Base-by-base conservation (phyloP, 2,113 vertebrate genomes). In the Anoplopoma fimbria region DNA sequence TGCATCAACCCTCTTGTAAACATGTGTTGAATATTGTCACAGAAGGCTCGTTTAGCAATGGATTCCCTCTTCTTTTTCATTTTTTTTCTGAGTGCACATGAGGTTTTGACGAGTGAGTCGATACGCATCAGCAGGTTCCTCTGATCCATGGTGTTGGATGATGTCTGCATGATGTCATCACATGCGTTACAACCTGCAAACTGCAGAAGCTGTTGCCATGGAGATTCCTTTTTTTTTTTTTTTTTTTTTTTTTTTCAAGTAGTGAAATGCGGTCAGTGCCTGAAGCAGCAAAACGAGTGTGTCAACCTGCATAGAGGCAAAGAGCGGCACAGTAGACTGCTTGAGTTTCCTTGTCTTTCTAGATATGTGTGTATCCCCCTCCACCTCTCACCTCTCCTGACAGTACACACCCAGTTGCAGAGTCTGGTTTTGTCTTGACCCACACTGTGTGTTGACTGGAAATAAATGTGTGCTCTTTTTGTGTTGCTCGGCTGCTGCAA, bases 181-280 rank as follows among this genome's bases (percentile, higher is more conserved):
- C 33, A 65, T 63, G 21, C 36, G 25, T 64, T 78, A 83, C 73
- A 83, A 91, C 77, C 87, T 71, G 84, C 80, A 85, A 86, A 69
- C 84, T 77, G 85, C 72, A 87, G 75, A 86, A 91, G 80, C 84
- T 91, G 91, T 94, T 95, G 90, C 92, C 82, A 93, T 92, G 91
- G 88, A 85, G 88, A 94, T 75, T 4, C 55, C 1, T 55, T 12
- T 10, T 53, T n/a, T 53, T 53, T 51, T 23, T 21, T 45, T 61
- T 53, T 34, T 71, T 19, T 64, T 51, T 69, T 70, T 65, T 71
- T 47, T 49, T 21, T 38, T 23, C 58, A 31, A 77, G 74, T 78
- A 70, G 85, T 79, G 86, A 84, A 93, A 87, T 81, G 82, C 78
- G 75, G 86, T 89, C 87, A 89, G 51, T 2, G 83, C 90, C 89